Evolutionary conservation across 2,888 invertebrate genomes (phyloP).

Genomic region (Parascotia fuliginaria): DNA sequence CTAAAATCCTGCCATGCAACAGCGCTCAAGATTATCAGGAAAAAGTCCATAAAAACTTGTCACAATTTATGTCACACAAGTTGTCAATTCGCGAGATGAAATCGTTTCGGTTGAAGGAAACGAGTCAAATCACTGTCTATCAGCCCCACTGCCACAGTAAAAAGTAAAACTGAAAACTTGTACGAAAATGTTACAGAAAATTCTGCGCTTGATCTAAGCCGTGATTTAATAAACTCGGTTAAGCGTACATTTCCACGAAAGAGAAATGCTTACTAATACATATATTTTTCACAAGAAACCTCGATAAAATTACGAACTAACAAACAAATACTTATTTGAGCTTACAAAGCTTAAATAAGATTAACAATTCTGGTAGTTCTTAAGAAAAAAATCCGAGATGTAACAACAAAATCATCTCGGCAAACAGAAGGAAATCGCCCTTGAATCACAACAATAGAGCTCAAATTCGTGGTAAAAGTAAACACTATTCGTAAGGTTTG

Average conservation of each 20-base stretch:
- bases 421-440: conserved; percentile 47
- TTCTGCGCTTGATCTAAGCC: too few species aligned
- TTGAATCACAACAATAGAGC: conserved; percentile 52
- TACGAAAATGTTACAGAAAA: too few species aligned
- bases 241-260: background rate
- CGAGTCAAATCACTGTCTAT: background rate
- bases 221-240: background rate
- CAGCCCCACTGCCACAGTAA: background rate
- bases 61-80: background rate
- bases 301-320: conserved; percentile 33
- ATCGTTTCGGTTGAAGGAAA: background rate
- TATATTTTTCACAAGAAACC: conserved; percentile 33
- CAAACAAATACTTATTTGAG: conserved; percentile 37
- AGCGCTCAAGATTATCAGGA: background rate
- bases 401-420: conserved; percentile 42
- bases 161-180: too few species aligned
- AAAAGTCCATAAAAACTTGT: background rate
- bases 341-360: conserved; percentile 44
- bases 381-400: conserved; percentile 41
- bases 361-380: conserved; percentile 47
- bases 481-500: conserved; percentile 57
- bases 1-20: background rate
- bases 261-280: conserved; percentile 15
- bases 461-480: conserved; percentile 51
- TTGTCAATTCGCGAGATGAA: background rate